Conservation (phyloP, 2,113 vertebrate species). For the Sula dactylatra region DNA sequence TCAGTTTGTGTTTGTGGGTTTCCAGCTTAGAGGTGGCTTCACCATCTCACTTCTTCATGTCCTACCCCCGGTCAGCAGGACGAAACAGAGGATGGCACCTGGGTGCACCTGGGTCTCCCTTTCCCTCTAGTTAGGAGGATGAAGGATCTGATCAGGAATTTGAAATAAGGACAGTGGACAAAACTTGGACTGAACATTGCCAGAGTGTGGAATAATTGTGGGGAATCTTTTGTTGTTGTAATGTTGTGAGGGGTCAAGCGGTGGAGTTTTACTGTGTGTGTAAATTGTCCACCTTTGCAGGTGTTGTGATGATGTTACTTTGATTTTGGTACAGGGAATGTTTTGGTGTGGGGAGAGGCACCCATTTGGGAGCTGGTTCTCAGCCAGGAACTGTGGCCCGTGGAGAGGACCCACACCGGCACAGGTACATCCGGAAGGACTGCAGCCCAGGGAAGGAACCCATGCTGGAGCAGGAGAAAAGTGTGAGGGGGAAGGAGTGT, state of each 20-base stretch:
- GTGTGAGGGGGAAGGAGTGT: not conserved
- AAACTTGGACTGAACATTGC: not conserved
- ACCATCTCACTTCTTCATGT: not conserved
- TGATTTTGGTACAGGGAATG: not conserved
- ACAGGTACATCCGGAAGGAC: fast-evolving
- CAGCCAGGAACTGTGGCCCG: not conserved
- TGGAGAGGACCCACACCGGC: not conserved
- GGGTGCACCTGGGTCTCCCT: not conserved
- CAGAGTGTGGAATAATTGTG: not conserved
- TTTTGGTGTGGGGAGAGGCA: not conserved
- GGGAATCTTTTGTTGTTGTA: not conserved
- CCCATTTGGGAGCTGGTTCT: too few relatives aligned
- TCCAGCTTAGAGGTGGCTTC: not conserved
- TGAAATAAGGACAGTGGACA: not conserved
- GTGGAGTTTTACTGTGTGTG: too few relatives aligned
- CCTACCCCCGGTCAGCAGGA: not conserved
- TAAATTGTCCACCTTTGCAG: not conserved
- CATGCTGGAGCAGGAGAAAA: not conserved
- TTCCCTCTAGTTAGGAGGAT: not conserved
- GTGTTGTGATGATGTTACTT: not conserved
- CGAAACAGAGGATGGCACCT: not conserved
- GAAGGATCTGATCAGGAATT: not conserved
- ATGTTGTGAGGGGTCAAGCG: not conserved
- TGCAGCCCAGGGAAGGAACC: not conserved
- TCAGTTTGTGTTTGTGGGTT: not conserved